phyloP scores from a whole-genome alignment of 2,888 invertebrate genomes.

The Drosophila pseudotakahashii region DNA sequence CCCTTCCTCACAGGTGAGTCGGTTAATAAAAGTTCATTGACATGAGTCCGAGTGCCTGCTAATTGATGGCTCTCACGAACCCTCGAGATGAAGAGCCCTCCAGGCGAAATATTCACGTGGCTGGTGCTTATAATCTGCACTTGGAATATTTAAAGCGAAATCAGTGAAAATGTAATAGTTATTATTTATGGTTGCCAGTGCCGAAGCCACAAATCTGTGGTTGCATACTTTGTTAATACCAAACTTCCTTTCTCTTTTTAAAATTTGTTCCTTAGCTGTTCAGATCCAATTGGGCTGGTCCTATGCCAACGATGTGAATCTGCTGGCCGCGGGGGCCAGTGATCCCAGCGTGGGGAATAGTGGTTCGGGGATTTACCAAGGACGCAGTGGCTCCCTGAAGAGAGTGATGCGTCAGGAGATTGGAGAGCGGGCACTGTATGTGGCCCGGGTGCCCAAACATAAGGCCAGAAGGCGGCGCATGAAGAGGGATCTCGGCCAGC shows the following conservation, averaged over 20 bases:
- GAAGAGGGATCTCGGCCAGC: conserved; percentile 3
- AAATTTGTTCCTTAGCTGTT: conserved; percentile 72
- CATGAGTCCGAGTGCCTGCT: background rate
- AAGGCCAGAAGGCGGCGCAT: background rate
- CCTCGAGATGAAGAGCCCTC: conserved; percentile 1
- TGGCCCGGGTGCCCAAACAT: conserved; percentile 75
- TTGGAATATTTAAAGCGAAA: no score
- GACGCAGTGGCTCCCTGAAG: conserved; percentile 77
- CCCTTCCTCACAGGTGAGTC: conserved; percentile 88
- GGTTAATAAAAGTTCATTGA: background rate
- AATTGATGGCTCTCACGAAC: conserved; percentile 5
- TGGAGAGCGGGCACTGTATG: conserved; percentile 72
- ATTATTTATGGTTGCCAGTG: no score
- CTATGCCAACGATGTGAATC: conserved; percentile 87
- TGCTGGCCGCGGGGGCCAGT: conserved; percentile 90
- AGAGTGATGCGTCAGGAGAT: conserved; percentile 63
- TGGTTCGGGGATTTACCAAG: conserved; percentile 91
- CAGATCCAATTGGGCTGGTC: conserved; percentile 90
- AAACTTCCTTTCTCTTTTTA: no score
- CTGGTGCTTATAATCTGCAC: background rate
- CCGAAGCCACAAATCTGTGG: no score
- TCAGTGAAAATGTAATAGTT: no score
- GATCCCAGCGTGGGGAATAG: conserved; percentile 86
- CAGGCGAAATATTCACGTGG: background rate
- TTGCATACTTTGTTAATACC: no score